Conservation (phyloP, 1,140 invertebrate genomes). For the Leptoteleia sp. region DNA sequence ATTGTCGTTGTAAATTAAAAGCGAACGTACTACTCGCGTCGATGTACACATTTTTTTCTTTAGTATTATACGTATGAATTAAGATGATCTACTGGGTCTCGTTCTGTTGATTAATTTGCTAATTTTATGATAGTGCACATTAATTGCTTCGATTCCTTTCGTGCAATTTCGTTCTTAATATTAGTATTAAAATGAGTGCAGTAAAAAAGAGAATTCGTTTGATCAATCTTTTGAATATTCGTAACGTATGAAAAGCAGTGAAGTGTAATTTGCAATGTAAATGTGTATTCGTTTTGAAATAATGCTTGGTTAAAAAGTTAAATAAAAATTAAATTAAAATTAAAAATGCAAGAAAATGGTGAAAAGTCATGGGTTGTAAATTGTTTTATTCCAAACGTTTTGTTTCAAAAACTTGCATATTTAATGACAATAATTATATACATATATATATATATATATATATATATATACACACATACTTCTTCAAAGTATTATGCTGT, state of each 20-base stretch:
- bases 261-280: conserved; percentile 11
- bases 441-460: no score
- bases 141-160: conserved; percentile 54
- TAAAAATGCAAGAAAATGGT: neutral
- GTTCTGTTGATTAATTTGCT: conserved; percentile 52
- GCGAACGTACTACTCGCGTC: conserved; percentile 18
- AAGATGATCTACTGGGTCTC: conserved; percentile 15
- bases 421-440: no score
- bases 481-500: no score
- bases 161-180: conserved; percentile 57
- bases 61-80: conserved; percentile 58
- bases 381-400: no score
- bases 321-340: neutral
- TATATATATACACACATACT: no score
- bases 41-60: conserved; percentile 34
- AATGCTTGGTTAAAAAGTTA: conserved; percentile 6
- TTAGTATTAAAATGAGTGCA: no score
- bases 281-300: conserved; percentile 10
- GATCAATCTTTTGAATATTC: neutral
- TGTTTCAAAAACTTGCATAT: no score
- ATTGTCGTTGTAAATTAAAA: conserved; percentile 16
- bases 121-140: conserved; percentile 38
- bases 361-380: no score
- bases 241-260: neutral
- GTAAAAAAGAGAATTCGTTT: conserved; percentile 19